These are phyloP conservation scores for Nymphicus hollandicus DNA, from an alignment of 2,113 vertebrate species.

Conservation along the genomic window DNA sequence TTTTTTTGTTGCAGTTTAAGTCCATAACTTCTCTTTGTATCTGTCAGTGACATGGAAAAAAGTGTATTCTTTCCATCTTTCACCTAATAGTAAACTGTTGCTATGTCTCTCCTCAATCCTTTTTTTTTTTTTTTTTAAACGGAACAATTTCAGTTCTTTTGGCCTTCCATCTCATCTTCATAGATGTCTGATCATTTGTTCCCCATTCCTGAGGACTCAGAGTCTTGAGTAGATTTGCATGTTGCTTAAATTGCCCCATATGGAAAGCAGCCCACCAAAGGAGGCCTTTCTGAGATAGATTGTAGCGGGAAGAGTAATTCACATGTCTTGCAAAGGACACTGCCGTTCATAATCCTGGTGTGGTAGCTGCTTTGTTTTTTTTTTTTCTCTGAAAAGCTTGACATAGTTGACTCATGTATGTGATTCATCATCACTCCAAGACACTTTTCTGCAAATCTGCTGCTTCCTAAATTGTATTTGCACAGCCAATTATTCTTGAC, in stretches of 20 bases:
- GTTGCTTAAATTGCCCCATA: neutral
- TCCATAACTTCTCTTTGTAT: neutral
- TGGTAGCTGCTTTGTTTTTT: neutral
- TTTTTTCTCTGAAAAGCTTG: neutral
- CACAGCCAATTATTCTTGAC: constrained; percentile 37
- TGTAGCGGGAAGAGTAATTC: neutral
- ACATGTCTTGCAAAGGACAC: neutral
- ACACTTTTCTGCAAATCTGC: constrained; percentile 39
- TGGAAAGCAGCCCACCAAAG: neutral
- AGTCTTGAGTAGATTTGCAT: neutral
- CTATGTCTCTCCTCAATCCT: neutral
- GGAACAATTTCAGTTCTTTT: neutral
- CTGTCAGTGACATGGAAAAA: neutral
- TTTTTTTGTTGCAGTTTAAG: neutral
- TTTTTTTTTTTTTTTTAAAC: neutral
- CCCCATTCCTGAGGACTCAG: neutral
- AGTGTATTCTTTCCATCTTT: neutral
- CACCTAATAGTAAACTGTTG: neutral
- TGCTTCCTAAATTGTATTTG: constrained; percentile 41
- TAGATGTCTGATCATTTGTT: neutral
- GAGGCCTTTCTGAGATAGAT: neutral
- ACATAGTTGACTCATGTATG: constrained; percentile 3
- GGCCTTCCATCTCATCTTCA: neutral
- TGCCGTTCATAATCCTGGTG: neutral
- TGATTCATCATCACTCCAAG: constrained; percentile 54